A percentile compares a stretch with the other conserved stretches of the same genome.
phyloP scores from a whole-genome alignment of 2,888 invertebrate species.

The Spodoptera exigua region DNA sequence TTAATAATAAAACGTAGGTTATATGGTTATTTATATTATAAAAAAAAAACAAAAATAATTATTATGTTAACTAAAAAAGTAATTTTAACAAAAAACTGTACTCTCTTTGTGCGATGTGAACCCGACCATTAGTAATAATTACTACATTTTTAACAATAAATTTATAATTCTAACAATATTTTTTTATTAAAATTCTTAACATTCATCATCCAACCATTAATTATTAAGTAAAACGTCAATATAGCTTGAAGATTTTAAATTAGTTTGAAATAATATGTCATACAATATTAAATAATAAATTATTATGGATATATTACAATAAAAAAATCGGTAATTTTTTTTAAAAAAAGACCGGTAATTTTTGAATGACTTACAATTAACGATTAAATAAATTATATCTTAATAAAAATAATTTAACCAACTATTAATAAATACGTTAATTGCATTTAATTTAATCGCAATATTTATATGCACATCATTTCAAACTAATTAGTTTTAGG shows the following conservation, averaged over 20 bases:
- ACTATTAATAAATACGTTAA: neutral
- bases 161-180: conserved; percentile 69
- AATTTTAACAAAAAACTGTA: conserved; percentile 62
- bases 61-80: conserved; percentile 34
- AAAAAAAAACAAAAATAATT: conserved; percentile 7
- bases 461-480: conserved; percentile 38
- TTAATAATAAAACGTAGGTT: conserved; percentile 4
- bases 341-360: no score
- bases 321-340: no score
- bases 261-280: conserved; percentile 43
- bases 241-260: conserved; percentile 51
- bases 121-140: conserved; percentile 76
- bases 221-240: conserved; percentile 78
- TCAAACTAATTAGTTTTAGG: conserved; percentile 52
- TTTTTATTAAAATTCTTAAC: conserved; percentile 68
- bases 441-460: neutral
- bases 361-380: no score
- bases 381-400: no score
- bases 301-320: neutral
- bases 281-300: neutral
- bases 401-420: neutral
- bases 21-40: conserved; percentile 8
- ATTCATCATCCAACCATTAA: conserved; percentile 72
- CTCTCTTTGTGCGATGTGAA: conserved; percentile 84
- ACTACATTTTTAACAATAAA: conserved; percentile 80